These are phyloP conservation scores for Bathynomus jamesi DNA, from an alignment of 1,140 invertebrate genomes.

Conservation along the genomic window DNA sequence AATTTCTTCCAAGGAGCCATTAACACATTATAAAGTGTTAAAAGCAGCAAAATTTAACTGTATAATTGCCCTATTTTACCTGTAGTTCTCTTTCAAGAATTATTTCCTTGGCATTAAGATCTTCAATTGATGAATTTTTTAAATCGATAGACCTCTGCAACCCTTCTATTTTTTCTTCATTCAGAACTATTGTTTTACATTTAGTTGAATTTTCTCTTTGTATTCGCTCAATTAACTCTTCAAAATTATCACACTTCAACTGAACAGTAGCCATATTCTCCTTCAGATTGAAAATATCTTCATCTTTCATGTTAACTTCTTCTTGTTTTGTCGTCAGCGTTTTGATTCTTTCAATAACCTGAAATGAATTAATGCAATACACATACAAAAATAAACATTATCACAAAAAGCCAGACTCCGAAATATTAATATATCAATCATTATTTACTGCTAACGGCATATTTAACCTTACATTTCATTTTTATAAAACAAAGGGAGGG, in stretches of 20 bases:
- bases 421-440: no score
- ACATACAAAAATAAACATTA: no score
- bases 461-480: no score
- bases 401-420: no score
- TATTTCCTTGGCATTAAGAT: not conserved
- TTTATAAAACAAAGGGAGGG: no score
- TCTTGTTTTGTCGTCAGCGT: not conserved
- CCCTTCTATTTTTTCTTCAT: not conserved
- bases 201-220: not conserved
- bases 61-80: no score
- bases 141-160: not conserved
- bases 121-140: not conserved
- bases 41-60: no score
- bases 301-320: not conserved
- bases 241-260: not conserved
- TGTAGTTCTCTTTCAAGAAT: not conserved
- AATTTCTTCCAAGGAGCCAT: no score
- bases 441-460: no score
- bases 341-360: not conserved
- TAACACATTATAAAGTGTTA: no score
- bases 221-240: not conserved
- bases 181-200: not conserved
- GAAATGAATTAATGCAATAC: no score
- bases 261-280: not conserved
- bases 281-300: not conserved